Base-by-base conservation (phyloP, 2,797 vertebrate genomes). In the Eospalax fontanierii region DNA sequence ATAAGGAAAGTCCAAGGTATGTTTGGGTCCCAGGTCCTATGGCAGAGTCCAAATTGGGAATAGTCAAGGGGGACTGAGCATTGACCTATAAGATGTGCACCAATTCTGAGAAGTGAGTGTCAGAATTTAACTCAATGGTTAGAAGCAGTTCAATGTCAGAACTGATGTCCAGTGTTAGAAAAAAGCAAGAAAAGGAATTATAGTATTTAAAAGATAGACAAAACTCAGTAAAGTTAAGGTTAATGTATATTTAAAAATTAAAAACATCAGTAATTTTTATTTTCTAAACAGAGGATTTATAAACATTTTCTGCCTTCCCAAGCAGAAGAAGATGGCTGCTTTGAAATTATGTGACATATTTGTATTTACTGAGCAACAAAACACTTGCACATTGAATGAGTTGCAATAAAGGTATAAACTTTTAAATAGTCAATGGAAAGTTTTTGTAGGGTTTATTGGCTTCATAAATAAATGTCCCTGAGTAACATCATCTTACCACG, bases 331-430 rank as follows among this genome's bases (percentile, higher is more conserved):
- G 79, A 83, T 89, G 30, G 21, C 83, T 86, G 68, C 46, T 93
- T 83, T 94, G 76, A 96, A 95, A 91, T 97, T 90, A 92, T 97
- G 93, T 98, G 91, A 97, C 90, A 79, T 1, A 14, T 89, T 94
- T 97, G 95, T 96, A 98, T 95, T 94, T 97, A 92, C 1, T 95
- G 95, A 94, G 92, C 89, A 98, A 96, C 89, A 97, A 97, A 98
- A 95, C 87, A 90, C 76, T 91, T 89, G 74, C 63, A 95, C 75
- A 14, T 97, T 98, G 98, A 98, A 97, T 97, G 98, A 98, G 92
- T 73, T 96, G 76, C n/a, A 98, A 97, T 19, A 97, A 86, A 91
- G 33, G 85, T 89, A 95, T 98, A 98, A 98, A 96, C 68, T 93
- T 97, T 97, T 96, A 97, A 97, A 94, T 5, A 19, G 90, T 94